Percentiles rank a stretch among this genome's conserved stretches.
Conservation (phyloP, 2,113 vertebrate genomes). For the Phalacrocorax pelagicus region DNA sequence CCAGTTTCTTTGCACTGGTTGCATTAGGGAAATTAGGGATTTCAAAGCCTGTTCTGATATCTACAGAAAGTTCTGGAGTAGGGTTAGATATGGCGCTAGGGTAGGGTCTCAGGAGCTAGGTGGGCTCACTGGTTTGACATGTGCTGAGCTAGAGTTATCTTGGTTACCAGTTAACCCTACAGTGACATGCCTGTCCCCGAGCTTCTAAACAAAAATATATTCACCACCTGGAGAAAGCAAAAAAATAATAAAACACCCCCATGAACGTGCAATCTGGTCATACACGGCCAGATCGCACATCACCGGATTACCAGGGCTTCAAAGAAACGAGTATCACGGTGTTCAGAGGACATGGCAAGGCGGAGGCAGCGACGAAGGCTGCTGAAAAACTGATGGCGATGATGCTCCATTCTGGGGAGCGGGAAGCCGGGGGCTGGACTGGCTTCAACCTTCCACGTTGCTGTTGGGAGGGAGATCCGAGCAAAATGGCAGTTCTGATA, state of each 20-base stretch:
- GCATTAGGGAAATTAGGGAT: neutral
- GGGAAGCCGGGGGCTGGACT: neutral
- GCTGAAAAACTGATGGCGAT: neutral
- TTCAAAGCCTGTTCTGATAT: neutral
- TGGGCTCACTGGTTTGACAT: neutral
- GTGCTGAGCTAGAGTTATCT: neutral
- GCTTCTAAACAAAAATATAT: neutral
- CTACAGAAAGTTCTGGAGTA: neutral
- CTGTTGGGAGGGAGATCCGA: accelerated
- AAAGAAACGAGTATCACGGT: neutral
- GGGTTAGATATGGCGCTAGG: neutral
- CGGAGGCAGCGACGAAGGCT: neutral
- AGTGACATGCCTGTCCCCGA: neutral
- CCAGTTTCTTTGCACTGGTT: neutral
- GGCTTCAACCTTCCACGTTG: neutral
- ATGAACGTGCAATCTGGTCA: neutral
- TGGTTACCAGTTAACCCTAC: neutral
- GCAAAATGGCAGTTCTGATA: neutral
- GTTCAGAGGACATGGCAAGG: neutral
- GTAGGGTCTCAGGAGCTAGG: neutral
- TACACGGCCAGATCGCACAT: too few species aligned
- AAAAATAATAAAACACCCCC: neutral
- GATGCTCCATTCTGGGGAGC: neutral
- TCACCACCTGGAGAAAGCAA: neutral
- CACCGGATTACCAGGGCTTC: neutral